Evolutionary conservation across 2,888 invertebrate species (phyloP).

Genomic region (Oxystoma pomonae): DNA sequence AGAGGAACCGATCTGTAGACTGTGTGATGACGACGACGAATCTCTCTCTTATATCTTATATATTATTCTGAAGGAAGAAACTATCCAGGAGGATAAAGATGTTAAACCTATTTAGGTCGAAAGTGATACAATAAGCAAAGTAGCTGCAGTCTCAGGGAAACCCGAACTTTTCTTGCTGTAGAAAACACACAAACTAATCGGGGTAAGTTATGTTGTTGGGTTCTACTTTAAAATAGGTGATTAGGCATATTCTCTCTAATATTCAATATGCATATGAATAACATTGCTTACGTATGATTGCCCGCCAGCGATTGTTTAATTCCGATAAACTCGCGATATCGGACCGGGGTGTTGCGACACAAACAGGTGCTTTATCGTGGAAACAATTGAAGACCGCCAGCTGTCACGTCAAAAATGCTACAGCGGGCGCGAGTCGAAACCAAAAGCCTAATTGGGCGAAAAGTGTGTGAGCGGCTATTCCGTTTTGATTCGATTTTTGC

Average conservation of each 20-base stretch:
- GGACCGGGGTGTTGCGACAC: not conserved
- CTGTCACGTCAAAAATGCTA: not conserved
- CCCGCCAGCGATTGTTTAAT: not conserved
- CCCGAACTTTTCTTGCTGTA: too few relatives aligned
- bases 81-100: too few relatives aligned
- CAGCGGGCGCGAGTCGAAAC: not conserved
- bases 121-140: too few relatives aligned
- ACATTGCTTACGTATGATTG: not conserved
- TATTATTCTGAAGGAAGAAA: too few relatives aligned
- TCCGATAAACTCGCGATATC: not conserved
- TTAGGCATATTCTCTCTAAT: not conserved
- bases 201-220: too few relatives aligned
- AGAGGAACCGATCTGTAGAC: too few relatives aligned
- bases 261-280: not conserved
- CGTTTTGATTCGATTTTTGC: not conserved
- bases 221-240: too few relatives aligned
- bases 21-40: too few relatives aligned
- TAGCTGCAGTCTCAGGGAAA: too few relatives aligned
- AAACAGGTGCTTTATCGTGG: slow-evolving; percentile 2
- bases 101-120: too few relatives aligned
- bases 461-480: not conserved
- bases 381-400: slow-evolving; percentile 2
- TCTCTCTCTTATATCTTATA: too few relatives aligned
- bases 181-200: too few relatives aligned
- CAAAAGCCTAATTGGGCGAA: not conserved